Evolutionary conservation across 2,888 invertebrate species (phyloP).

Genomic region (Dascillus cervinus): DNA sequence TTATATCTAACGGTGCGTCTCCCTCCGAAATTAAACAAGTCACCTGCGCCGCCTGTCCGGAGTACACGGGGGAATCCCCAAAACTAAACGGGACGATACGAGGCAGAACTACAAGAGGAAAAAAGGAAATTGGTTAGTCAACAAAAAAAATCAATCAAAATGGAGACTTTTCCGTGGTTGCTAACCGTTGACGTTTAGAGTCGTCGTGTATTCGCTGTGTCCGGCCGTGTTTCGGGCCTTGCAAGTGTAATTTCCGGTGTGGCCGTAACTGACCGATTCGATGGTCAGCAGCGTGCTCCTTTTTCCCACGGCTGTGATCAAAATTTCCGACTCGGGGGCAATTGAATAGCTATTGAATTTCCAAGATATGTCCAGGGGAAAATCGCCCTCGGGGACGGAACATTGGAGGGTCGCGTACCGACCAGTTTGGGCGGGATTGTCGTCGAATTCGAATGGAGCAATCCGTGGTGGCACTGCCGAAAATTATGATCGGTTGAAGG

Average conservation of each 20-base stretch:
- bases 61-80: slow-evolving; percentile 66
- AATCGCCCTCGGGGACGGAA: slow-evolving; percentile 54
- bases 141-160: slow-evolving; percentile 2
- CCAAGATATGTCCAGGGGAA: slow-evolving; percentile 53
- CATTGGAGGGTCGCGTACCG: slow-evolving; percentile 55
- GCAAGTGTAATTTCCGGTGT: slow-evolving; percentile 67
- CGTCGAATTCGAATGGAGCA: slow-evolving; percentile 54
- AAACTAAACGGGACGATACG: slow-evolving; percentile 76
- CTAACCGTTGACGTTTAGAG: slow-evolving; percentile 62
- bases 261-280: slow-evolving; percentile 31
- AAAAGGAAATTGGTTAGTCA: too few relatives aligned
- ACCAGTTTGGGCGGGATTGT: slow-evolving; percentile 49
- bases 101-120: slow-evolving; percentile 74
- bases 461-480: slow-evolving; percentile 54
- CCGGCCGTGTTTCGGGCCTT: slow-evolving; percentile 57
- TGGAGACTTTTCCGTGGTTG: neutral
- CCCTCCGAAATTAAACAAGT: slow-evolving; percentile 58
- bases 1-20: slow-evolving; percentile 48
- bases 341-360: slow-evolving; percentile 43
- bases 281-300: slow-evolving; percentile 49
- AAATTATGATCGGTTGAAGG: slow-evolving; percentile 3
- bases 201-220: slow-evolving; percentile 58
- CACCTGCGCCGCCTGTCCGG: slow-evolving; percentile 72
- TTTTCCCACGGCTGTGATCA: slow-evolving; percentile 19
- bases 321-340: slow-evolving; percentile 15